A percentile compares a stretch with the other conserved stretches of the same genome.
Evolutionary conservation across 30 jellyfish, hydroid and myxozoan species (phyloP).

Genomic region (Hydra vulgaris): DNA sequence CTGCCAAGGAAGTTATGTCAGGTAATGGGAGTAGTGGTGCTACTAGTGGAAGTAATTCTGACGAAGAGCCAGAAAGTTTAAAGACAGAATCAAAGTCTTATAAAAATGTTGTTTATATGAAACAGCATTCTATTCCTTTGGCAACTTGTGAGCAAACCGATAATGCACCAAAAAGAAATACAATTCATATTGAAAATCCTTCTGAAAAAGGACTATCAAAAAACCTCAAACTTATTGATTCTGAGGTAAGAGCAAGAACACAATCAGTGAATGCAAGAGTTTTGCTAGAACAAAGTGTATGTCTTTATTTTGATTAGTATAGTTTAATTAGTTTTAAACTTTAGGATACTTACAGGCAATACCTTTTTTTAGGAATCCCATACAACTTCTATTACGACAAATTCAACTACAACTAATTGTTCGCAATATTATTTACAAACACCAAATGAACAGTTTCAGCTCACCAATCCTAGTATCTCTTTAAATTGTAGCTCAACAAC

Average conservation of each 20-base stretch:
- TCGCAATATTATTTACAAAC: not conserved
- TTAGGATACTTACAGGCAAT: not conserved
- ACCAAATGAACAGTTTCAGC: not conserved
- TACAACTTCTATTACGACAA: too few species aligned
- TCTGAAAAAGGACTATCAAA: constrained; percentile 24
- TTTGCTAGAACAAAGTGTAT: not conserved
- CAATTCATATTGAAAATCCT: constrained; percentile 82
- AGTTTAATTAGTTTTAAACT: too few species aligned
- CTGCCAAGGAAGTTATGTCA: constrained; percentile 28
- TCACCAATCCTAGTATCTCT: too few species aligned
- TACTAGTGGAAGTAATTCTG: constrained; percentile 11
- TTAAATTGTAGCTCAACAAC: too few species aligned
- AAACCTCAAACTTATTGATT: not conserved
- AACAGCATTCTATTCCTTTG: not conserved
- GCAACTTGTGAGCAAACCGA: not conserved
- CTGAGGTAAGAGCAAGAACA: not conserved
- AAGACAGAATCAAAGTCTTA: constrained; percentile 5
- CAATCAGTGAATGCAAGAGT: not conserved
- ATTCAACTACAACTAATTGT: too few species aligned
- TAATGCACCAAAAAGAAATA: constrained; percentile 43
- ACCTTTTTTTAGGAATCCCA: not conserved
- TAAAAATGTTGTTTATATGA: not conserved
- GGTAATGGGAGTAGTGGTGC: not conserved
- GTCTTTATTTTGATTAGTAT: not conserved
- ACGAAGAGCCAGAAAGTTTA: constrained; percentile 14